Percentiles rank a stretch among this genome's conserved stretches.
These are phyloP conservation scores for Nipponia nippon DNA, from an alignment of 2,113 vertebrate species.

Conservation along the genomic window DNA sequence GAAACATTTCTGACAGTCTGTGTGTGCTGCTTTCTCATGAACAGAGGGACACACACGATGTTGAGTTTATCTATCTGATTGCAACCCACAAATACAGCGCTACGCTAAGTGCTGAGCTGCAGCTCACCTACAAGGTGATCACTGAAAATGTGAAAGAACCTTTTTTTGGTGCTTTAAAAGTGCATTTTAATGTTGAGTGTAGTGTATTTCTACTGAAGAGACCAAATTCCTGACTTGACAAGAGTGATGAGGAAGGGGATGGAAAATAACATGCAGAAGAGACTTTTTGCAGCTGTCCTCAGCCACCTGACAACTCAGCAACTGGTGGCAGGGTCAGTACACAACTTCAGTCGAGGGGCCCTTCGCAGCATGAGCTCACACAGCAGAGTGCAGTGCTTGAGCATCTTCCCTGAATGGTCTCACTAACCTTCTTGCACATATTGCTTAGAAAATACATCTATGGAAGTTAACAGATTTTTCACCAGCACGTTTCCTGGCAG, in stretches of 20 bases:
- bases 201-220: neutral
- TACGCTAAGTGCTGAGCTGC: neutral
- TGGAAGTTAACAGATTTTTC: neutral
- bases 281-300: neutral
- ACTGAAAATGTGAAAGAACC: neutral
- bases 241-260: neutral
- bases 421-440: neutral
- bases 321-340: accelerated
- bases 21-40: neutral
- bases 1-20: neutral
- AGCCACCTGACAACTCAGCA: neutral
- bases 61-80: neutral
- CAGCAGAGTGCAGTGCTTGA: neutral
- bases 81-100: neutral
- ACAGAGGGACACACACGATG: neutral
- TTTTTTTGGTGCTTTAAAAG: neutral
- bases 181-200: neutral
- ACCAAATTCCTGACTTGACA: neutral
- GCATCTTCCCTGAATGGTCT: too few species aligned
- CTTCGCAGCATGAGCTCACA: neutral
- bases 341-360: accelerated
- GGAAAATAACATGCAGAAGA: neutral
- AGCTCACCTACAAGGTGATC: neutral
- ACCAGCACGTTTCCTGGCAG: neutral
- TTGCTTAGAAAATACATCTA: neutral